These are phyloP conservation scores for Falco punctatus DNA, from an alignment of 2,113 vertebrate species.

Conservation along the genomic window DNA sequence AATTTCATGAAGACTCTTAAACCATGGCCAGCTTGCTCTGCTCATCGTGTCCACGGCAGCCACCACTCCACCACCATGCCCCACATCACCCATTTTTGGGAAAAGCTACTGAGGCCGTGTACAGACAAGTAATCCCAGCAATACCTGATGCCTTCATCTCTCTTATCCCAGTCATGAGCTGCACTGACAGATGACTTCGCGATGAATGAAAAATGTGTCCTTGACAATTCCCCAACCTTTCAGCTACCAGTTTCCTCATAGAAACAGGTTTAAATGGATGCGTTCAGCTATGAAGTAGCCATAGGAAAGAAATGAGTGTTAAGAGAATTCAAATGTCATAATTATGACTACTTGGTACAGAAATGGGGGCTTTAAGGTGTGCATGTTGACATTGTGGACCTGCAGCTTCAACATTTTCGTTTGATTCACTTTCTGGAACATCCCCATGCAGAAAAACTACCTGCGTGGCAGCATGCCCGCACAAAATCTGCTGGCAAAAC, in stretches of 20 bases:
- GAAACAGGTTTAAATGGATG: background rate
- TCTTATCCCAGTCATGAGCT: background rate
- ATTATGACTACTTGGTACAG: background rate
- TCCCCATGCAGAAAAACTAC: background rate
- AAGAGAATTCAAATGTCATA: background rate
- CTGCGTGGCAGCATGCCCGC: background rate
- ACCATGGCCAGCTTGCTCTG: background rate
- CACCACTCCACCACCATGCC: background rate
- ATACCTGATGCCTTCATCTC: background rate
- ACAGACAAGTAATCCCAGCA: background rate
- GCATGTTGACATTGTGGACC: accelerated
- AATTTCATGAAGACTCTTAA: background rate
- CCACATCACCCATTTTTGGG: background rate
- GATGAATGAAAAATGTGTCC: background rate
- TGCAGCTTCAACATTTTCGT: background rate
- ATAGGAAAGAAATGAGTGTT: background rate
- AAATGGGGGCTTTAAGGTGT: background rate
- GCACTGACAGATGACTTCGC: background rate
- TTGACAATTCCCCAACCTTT: background rate
- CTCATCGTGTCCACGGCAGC: background rate
- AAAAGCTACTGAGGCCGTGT: background rate
- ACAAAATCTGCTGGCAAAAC: background rate
- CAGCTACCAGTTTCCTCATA: background rate
- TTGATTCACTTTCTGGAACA: background rate
- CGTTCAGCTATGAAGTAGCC: background rate